Evolutionary conservation across 2,113 vertebrate genomes (phyloP), one percentile per base, ranked within the genome.

Genomic region (Chionomys nivalis): DNA sequence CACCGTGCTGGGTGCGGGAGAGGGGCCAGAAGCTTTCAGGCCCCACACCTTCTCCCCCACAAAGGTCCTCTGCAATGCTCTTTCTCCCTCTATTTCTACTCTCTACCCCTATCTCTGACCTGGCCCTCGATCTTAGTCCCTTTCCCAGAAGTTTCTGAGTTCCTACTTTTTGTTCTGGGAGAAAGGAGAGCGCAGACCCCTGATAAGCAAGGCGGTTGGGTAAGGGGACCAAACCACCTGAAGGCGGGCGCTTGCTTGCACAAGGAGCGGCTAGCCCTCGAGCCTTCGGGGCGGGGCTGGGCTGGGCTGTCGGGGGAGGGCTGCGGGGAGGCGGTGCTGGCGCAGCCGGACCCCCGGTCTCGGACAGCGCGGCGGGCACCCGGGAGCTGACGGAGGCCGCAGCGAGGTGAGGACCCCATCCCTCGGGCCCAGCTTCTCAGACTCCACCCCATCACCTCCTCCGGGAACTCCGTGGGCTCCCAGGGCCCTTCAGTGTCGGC

Each of bases 401-500:
- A 79, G 86, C 47, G 79, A 98, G 97, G 97, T 98, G 97, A 98
- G 97, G 89, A 96, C 89, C 95, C 95, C 78, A 68, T 52, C 65
- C 88, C 97, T 65, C 26, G 33, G 66, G 72, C 89, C 89, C 72
- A 36, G 61, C 93, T 31, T 82, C 93, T 90, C 95, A 70, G 94
- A 94, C 96, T 96, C 89, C 96, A 95, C 93, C 96, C 92, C 92
- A 63, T 73, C 93, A 58, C 89, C 89, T 94, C 89, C 79, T 92
- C 47, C 28, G 75, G 87, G 87, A 70, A 87, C 61, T 87, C 79
- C 63, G 87, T 55, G 90, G 94, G 93, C 55, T 61, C 89, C 49
- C 77, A 39, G 82, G 39, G 58, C 44, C 19, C 88, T 52, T 49
- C 49, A 2, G 49, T 31, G 26, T n/a, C 55, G 4, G 79, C 70